Base-by-base conservation (phyloP, 2,888 invertebrate genomes). In the Exephanes ischioxanthus region DNA sequence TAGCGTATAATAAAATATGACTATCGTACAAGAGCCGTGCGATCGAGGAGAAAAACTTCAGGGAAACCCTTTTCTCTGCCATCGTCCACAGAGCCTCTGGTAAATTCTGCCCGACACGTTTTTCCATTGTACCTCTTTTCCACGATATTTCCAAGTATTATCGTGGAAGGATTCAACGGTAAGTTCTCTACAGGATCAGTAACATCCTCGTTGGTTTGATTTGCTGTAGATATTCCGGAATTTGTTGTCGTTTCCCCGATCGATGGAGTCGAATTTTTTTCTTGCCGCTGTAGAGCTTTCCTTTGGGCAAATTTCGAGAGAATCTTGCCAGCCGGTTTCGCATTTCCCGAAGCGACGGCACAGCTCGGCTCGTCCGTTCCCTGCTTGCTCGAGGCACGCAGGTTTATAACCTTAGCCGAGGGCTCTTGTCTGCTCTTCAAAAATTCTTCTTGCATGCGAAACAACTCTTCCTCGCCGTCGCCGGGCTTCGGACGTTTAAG, bases 361-460 rank as follows among this genome's bases (percentile, higher is more conserved):
- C n/a, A 2, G 55, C 48, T 68, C n/a, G 70, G 14, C 11, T 63
- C 30, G 14, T 30, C 22, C 4, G 63, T 41, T 30, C 66, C 80
- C 37, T 68, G 77, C 41, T 85, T 83, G 41, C 19, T 76, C 16
- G 75, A 73, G 33, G 72, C 51, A 2, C 87, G 89, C 19, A 89
- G 87, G 93, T 95, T 94, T 84, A 95, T 94, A 16, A 96, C 95
- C 90, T 95, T 95, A 0, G 96, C 97, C 0, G 97, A 95, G 2
- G 97, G 96, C 83, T 95, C 94, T 76, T 96, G 93, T 70, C 94
- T 94, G 37, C 95, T 94, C 88, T 95, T 95, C 84, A 96, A 92
- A 91, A 96, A 97, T 87, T 97, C 96, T 89, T 96, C 95, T 92
- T 97, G 97, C 95, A 97, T 96, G 81, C 95, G 95, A 26, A 97